A percentile compares a stretch with the other conserved stretches of the same genome.
These are phyloP conservation scores for Motacilla alba DNA, from an alignment of 2,113 vertebrate genomes.

Conservation along the genomic window DNA sequence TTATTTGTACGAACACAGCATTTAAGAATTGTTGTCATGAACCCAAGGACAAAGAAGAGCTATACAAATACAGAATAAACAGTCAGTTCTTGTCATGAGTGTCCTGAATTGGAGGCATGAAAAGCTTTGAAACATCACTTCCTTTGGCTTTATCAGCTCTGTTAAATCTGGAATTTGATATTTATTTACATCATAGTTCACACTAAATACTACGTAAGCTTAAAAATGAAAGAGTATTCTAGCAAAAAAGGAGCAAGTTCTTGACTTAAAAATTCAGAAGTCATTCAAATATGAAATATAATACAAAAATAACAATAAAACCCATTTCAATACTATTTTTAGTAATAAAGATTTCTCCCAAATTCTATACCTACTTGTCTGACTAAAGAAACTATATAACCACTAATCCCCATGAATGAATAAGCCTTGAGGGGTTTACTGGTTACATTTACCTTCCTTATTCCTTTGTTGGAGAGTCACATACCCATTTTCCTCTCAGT, in stretches of 20 bases:
- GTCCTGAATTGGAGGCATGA: background rate
- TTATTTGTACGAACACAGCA: background rate
- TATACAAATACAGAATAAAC: slow-evolving; percentile 13
- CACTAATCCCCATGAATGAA: rapidly evolving
- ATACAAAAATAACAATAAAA: background rate
- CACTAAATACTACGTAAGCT: background rate
- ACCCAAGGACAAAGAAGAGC: background rate
- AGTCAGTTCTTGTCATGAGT: background rate
- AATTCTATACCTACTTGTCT: background rate
- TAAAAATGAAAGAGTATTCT: background rate
- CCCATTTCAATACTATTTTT: background rate
- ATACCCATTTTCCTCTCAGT: background rate
- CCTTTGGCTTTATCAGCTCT: background rate
- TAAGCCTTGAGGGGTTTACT: background rate
- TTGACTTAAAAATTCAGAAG: background rate
- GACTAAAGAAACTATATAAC: background rate
- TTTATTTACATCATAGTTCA: background rate
- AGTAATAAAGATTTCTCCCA: background rate
- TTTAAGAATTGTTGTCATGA: background rate
- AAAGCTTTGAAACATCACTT: slow-evolving; percentile 1
- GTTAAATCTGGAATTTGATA: background rate
- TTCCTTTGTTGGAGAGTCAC: background rate
- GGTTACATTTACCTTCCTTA: background rate
- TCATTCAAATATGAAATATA: background rate
- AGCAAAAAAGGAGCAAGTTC: background rate